A percentile compares a stretch with the other conserved stretches of the same genome.
phyloP scores from a whole-genome alignment of 2,797 vertebrate genomes.

The Sebastes taczanowskii region DNA sequence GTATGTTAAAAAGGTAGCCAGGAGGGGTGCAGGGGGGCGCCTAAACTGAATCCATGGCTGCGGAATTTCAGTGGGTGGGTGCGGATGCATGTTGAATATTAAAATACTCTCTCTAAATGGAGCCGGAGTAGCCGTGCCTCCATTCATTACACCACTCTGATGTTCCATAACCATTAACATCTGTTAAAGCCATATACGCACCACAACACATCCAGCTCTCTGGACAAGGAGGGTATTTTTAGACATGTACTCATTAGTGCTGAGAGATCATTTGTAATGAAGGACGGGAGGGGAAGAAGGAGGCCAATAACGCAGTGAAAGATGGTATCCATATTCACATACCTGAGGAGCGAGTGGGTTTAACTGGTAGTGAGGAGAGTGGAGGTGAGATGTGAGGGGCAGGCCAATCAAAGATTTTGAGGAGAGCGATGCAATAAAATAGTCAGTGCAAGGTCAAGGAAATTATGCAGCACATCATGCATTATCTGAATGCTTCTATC shows the following conservation, averaged over 20 bases:
- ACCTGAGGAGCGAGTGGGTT: constrained; percentile 61
- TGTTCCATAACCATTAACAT: constrained; percentile 81
- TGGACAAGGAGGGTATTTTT: constrained; percentile 81
- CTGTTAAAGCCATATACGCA: constrained; percentile 75
- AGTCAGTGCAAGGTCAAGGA: constrained; percentile 65
- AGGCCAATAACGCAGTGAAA: constrained; percentile 66
- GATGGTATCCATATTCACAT: constrained; percentile 71
- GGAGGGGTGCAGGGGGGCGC: constrained; percentile 8
- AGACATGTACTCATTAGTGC: constrained; percentile 82
- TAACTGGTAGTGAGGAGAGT: constrained; percentile 36
- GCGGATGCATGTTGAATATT: constrained; percentile 68
- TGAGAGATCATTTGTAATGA: constrained; percentile 81
- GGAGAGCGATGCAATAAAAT: constrained; percentile 59
- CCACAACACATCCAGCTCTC: constrained; percentile 73
- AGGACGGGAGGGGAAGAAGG: constrained; percentile 63
- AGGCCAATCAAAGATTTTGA: constrained; percentile 62
- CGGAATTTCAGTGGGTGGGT: constrained; percentile 61
- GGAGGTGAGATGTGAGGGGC: constrained; percentile 59
- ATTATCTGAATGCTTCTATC: constrained; percentile 24
- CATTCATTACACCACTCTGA: constrained; percentile 71
- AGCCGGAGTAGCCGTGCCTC: constrained; percentile 49
- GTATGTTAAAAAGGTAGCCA: constrained; percentile 71
- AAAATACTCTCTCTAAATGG: constrained; percentile 62
- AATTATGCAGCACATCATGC: constrained; percentile 64
- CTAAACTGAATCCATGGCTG: constrained; percentile 54